phyloP scores from a whole-genome alignment of 1,140 invertebrate species.

The Drosophila sturtevanti region DNA sequence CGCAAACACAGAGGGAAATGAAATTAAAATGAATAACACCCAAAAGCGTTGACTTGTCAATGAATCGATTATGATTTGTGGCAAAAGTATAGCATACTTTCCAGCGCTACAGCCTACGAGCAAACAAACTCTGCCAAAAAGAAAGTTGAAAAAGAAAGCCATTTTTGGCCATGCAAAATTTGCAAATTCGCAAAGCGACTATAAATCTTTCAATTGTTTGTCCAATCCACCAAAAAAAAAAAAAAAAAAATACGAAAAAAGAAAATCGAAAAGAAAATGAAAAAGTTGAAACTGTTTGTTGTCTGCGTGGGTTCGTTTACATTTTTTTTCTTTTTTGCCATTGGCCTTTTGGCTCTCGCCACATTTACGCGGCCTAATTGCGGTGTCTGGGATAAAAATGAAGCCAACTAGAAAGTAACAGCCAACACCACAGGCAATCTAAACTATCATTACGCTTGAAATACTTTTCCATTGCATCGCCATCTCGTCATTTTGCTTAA shows the following conservation, averaged over 20 bases:
- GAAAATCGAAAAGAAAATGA: constrained; percentile 5
- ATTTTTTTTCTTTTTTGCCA: neutral
- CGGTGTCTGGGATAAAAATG: constrained; percentile 50
- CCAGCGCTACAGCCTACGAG: constrained; percentile 33
- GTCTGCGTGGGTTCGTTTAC: constrained; percentile 11
- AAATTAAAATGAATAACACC: constrained; percentile 12
- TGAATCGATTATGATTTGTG: constrained; percentile 69
- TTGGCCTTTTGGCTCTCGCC: constrained; percentile 37
- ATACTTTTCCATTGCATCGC: constrained; percentile 15
- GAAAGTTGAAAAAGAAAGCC: constrained; percentile 7
- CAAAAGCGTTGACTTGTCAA: constrained; percentile 44
- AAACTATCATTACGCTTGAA: constrained; percentile 38
- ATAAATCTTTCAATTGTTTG: constrained; percentile 71
- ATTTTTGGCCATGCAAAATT: constrained; percentile 42
- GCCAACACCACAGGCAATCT: neutral
- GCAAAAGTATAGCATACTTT: constrained; percentile 62
- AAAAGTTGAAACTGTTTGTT: constrained; percentile 14
- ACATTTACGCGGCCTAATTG: constrained; percentile 71
- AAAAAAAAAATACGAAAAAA: neutral
- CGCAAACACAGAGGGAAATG: neutral
- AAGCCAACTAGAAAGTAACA: neutral
- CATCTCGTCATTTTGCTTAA: constrained; percentile 20
- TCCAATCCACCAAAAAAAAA: constrained; percentile 14
- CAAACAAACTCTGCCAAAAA: constrained; percentile 24
- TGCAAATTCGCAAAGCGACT: constrained; percentile 50